Conservation (phyloP, 2,888 invertebrate genomes). For the Tetranychus truncatus region DNA sequence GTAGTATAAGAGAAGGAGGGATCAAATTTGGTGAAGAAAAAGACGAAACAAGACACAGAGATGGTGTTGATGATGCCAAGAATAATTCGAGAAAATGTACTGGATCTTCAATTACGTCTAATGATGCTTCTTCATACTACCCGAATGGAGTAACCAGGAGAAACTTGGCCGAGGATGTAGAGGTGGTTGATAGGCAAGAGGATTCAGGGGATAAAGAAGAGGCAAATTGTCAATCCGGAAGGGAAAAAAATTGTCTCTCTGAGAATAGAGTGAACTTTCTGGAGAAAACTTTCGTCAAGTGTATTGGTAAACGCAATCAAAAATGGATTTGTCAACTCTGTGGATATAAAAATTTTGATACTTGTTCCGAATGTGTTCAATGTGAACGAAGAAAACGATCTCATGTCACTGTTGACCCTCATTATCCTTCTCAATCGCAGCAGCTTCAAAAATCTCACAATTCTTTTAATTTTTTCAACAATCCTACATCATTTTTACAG, state of each 20-base stretch:
- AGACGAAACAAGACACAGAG: neutral
- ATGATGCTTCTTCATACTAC: neutral
- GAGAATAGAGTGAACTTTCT: constrained; percentile 21
- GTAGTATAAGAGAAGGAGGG: neutral
- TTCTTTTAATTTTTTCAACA: neutral
- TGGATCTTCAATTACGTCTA: neutral
- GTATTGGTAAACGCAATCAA: constrained; percentile 26
- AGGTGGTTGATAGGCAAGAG: neutral
- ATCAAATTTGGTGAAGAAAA: neutral
- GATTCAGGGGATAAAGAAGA: neutral
- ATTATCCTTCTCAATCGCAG: neutral
- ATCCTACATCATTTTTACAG: neutral
- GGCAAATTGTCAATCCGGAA: neutral
- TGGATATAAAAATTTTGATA: constrained; percentile 24
- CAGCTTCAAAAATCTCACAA: neutral
- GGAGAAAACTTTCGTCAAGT: constrained; percentile 27
- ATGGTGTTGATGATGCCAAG: neutral
- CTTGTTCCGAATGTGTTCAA: constrained; percentile 26
- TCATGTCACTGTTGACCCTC: neutral
- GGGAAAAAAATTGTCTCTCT: neutral
- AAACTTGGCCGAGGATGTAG: neutral
- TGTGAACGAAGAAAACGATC: constrained; percentile 7
- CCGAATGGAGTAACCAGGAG: neutral
- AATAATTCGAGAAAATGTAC: neutral
- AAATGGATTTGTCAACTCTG: constrained; percentile 26